Evolutionary conservation across 2,113 vertebrate genomes (phyloP).

Genomic region (Microcebus tavaratra): DNA sequence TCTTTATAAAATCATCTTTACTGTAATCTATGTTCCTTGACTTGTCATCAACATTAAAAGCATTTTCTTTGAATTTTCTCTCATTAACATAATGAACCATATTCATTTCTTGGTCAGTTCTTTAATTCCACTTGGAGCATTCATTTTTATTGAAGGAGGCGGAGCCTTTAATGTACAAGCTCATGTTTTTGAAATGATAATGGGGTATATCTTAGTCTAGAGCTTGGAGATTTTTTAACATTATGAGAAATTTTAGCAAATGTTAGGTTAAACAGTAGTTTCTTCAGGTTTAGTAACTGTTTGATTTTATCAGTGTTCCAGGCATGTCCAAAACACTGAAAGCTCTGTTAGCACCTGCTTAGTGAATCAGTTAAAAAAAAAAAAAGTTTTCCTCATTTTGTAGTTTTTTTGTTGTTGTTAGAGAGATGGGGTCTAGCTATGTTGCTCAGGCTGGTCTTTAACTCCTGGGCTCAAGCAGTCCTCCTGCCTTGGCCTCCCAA

Average conservation of each 20-base stretch:
- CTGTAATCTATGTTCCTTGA: constrained; percentile 59
- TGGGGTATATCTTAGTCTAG: background rate
- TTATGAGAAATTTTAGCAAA: constrained; percentile 13
- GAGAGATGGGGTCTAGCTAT: too few relatives aligned
- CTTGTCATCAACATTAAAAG: constrained; percentile 61
- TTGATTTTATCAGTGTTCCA: constrained; percentile 38
- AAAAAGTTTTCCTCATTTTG: background rate
- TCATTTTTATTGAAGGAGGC: constrained; percentile 70
- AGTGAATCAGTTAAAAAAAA: constrained; percentile 20
- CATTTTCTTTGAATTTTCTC: constrained; percentile 57
- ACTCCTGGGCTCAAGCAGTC: too few relatives aligned
- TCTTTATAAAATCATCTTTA: constrained; percentile 63
- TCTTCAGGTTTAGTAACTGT: background rate
- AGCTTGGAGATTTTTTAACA: constrained; percentile 7
- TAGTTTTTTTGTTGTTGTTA: too few relatives aligned
- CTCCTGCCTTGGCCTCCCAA: too few relatives aligned
- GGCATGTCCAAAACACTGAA: background rate
- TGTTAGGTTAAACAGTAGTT: background rate
- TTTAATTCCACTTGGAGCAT: constrained; percentile 57
- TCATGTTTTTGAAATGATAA: background rate
- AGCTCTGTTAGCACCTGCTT: background rate
- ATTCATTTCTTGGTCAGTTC: constrained; percentile 60
- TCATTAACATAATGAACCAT: constrained; percentile 61
- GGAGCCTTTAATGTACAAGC: constrained; percentile 39
- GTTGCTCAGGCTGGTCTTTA: too few relatives aligned